Evolutionary conservation across 2,888 invertebrate genomes (phyloP).

Genomic region (Brenthis daphne): DNA sequence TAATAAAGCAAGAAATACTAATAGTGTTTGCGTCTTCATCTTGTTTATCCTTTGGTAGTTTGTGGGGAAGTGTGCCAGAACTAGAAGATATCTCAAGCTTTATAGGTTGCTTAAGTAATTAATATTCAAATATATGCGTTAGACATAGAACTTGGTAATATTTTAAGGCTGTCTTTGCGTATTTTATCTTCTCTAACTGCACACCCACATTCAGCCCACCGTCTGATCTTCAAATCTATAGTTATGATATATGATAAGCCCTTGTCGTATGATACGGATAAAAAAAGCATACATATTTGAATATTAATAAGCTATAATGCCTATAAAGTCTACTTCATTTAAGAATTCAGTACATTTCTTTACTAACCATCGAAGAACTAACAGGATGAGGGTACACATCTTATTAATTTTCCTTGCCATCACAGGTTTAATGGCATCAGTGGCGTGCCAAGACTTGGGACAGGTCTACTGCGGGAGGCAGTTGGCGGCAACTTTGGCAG

Average conservation of each 20-base stretch:
- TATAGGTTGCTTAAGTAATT: conserved; percentile 2
- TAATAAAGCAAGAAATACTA: background rate
- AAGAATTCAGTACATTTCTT: conserved; percentile 29
- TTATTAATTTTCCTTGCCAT: too few species aligned
- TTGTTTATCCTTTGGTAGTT: conserved; percentile 2
- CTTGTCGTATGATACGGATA: background rate
- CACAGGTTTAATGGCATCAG: too few species aligned
- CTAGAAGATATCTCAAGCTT: background rate
- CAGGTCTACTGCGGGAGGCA: too few species aligned
- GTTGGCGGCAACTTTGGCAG: too few species aligned
- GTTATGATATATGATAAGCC: background rate
- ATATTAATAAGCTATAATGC: background rate
- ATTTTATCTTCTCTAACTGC: background rate
- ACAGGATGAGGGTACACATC: too few species aligned
- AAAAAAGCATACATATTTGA: background rate
- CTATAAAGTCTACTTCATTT: background rate
- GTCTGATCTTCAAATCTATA: background rate
- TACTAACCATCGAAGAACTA: too few species aligned
- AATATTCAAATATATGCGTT: conserved; percentile 1
- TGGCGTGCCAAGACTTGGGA: too few species aligned
- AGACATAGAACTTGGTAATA: background rate
- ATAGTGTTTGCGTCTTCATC: conserved; percentile 22
- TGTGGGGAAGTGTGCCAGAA: background rate
- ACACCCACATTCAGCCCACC: background rate
- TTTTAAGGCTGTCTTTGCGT: too few species aligned